phyloP scores from a whole-genome alignment of 2,888 invertebrate species.

The Dascillus cervinus region DNA sequence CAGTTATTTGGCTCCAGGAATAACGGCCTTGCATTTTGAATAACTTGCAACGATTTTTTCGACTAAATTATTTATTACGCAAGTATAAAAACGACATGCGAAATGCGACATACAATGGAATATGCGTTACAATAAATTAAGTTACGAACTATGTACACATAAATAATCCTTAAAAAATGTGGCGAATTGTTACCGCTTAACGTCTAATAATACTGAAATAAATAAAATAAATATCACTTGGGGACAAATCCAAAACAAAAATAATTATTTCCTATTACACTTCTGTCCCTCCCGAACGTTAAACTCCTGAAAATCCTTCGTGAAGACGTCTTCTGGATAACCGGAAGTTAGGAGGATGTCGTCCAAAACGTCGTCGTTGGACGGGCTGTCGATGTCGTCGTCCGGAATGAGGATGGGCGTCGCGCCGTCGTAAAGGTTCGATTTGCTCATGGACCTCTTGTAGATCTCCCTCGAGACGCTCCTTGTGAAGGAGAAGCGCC shows the following conservation, averaged over 20 bases:
- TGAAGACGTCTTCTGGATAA: constrained; percentile 12
- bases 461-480: constrained; percentile 50
- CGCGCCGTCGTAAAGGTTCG: constrained; percentile 49
- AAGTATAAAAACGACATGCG: no score
- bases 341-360: constrained; percentile 5
- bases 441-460: constrained; percentile 45
- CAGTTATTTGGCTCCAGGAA: no score
- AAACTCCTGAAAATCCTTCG: constrained; percentile 19
- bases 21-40: no score
- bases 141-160: no score
- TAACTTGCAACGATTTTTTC: no score
- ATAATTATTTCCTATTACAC: constrained; percentile 6
- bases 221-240: neutral
- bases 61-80: no score
- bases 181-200: no score
- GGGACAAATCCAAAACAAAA: no score
- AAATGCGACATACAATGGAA: no score
- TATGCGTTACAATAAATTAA: no score
- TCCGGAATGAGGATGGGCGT: constrained; percentile 50
- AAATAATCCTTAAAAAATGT: no score
- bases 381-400: constrained; percentile 21
- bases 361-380: constrained; percentile 12
- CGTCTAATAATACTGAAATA: neutral
- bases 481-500: constrained; percentile 51
- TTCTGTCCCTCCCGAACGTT: constrained; percentile 11